Conservation (phyloP, 2,888 invertebrate genomes). For the Napeogenes inachia region DNA sequence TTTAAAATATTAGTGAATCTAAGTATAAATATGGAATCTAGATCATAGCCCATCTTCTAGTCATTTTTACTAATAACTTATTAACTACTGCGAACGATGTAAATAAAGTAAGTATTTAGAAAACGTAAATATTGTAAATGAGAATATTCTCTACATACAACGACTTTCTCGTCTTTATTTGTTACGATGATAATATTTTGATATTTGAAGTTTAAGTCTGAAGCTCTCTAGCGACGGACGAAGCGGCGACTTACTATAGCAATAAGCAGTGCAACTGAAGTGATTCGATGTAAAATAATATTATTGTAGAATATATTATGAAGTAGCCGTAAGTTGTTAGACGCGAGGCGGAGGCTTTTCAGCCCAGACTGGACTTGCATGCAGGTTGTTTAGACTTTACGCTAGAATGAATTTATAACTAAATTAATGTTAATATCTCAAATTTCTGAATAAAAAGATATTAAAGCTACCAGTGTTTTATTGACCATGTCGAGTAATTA, state of each 20-base stretch:
- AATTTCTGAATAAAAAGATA: constrained; percentile 64
- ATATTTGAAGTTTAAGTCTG: constrained; percentile 56
- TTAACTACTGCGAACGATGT: constrained; percentile 31
- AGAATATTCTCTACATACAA: constrained; percentile 49
- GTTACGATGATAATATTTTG: constrained; percentile 56
- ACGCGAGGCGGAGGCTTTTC: constrained; percentile 24
- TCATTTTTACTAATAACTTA: constrained; percentile 35
- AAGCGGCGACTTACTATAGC: constrained; percentile 45
- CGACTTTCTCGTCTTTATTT: constrained; percentile 56
- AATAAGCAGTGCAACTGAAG: constrained; percentile 61
- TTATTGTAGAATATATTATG: constrained; percentile 14
- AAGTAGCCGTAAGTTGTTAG: constrained; percentile 23
- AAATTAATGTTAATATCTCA: constrained; percentile 59
- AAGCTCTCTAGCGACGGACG: constrained; percentile 34
- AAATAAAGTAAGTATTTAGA: constrained; percentile 39
- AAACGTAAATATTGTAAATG: constrained; percentile 41
- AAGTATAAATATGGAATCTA: constrained; percentile 14
- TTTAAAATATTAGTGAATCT: constrained; percentile 19
- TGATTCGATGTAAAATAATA: constrained; percentile 43
- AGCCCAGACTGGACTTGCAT: constrained; percentile 55
- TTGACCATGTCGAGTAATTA: constrained; percentile 27
- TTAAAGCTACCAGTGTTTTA: constrained; percentile 42
- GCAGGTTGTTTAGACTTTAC: constrained; percentile 64
- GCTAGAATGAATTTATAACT: constrained; percentile 67
- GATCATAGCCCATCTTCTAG: constrained; percentile 33